phyloP scores from a whole-genome alignment of 1,140 invertebrate genomes.

The Caenorhabditis elegans region DNA sequence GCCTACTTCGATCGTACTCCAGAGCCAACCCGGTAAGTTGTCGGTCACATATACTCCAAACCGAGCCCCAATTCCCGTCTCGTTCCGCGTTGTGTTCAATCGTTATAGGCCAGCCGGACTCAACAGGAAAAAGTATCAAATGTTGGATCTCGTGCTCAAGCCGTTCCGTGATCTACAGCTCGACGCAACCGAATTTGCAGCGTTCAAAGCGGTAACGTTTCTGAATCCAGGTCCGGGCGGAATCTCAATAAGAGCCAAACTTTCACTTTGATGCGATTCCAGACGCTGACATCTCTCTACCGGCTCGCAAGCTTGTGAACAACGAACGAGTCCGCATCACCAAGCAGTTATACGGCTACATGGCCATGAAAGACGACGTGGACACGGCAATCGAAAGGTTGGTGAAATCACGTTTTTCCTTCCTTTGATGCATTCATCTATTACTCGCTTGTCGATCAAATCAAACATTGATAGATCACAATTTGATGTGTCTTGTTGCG shows the following conservation, averaged over 20 bases:
- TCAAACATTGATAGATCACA: too few species aligned
- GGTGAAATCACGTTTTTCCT: background rate
- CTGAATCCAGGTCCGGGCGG: constrained; percentile 65
- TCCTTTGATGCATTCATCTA: background rate
- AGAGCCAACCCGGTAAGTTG: constrained; percentile 48
- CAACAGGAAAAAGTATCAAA: constrained; percentile 65
- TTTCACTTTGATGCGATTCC: constrained; percentile 23
- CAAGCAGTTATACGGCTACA: constrained; percentile 62
- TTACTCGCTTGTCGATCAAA: too few species aligned
- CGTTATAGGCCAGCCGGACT: constrained; percentile 58
- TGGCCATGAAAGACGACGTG: constrained; percentile 55
- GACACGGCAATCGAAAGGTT: constrained; percentile 59
- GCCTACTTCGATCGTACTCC: constrained; percentile 62
- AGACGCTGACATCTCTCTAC: constrained; percentile 48
- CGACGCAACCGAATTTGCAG: constrained; percentile 65
- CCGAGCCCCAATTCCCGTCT: background rate
- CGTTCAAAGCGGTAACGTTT: constrained; percentile 65
- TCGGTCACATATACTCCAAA: background rate
- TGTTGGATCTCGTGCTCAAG: constrained; percentile 64
- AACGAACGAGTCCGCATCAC: constrained; percentile 54
- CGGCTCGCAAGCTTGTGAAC: constrained; percentile 45
- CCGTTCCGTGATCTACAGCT: constrained; percentile 63
- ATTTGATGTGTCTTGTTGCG: too few species aligned
- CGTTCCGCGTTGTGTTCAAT: constrained; percentile 30
- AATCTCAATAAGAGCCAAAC: background rate